A percentile compares a stretch with the other conserved stretches of the same genome.
Conservation (phyloP, 2,797 vertebrate genomes). For the Neosilurus hyrtlii region DNA sequence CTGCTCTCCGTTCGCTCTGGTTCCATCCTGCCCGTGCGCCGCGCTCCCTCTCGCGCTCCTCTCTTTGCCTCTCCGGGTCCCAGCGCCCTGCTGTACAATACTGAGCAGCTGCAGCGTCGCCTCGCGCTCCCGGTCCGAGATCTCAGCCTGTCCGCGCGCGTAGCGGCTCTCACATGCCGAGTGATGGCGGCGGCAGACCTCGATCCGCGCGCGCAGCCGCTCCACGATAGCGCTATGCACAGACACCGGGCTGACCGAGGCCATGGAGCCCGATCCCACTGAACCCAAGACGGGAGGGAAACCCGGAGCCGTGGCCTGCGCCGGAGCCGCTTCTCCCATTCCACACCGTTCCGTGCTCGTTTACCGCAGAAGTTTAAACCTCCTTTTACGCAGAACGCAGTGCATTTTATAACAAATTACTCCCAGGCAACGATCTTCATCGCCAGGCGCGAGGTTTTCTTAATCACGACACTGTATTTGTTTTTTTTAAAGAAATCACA, state of each 20-base stretch:
- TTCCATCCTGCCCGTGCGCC: conserved; percentile 74
- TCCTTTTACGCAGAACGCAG: conserved; percentile 15
- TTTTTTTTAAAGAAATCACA: not conserved
- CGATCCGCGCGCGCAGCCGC: conserved; percentile 90
- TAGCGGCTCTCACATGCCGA: conserved; percentile 91
- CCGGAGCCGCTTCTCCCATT: conserved; percentile 92
- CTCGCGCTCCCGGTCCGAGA: conserved; percentile 87
- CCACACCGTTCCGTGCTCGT: conserved; percentile 24
- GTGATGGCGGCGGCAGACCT: conserved; percentile 91
- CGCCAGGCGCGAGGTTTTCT: not conserved
- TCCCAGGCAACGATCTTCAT: not conserved
- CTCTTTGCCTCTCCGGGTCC: conserved; percentile 80
- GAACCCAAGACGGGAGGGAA: conserved; percentile 77
- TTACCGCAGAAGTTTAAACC: conserved; percentile 48
- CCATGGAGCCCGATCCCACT: conserved; percentile 72
- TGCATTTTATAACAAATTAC: conserved; percentile 28
- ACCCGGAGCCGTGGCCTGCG: conserved; percentile 80
- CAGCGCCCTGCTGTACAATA: conserved; percentile 89
- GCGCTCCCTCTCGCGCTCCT: conserved; percentile 75
- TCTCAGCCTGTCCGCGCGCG: conserved; percentile 87
- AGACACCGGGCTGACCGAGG: conserved; percentile 69
- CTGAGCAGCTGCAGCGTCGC: conserved; percentile 89
- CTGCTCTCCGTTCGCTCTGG: conserved; percentile 71
- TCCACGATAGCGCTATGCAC: conserved; percentile 95
- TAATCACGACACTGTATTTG: not conserved